A percentile compares a stretch with the other conserved stretches of the same genome.
phyloP scores from a whole-genome alignment of 2,888 invertebrate genomes.

The Lycia hirtaria region DNA sequence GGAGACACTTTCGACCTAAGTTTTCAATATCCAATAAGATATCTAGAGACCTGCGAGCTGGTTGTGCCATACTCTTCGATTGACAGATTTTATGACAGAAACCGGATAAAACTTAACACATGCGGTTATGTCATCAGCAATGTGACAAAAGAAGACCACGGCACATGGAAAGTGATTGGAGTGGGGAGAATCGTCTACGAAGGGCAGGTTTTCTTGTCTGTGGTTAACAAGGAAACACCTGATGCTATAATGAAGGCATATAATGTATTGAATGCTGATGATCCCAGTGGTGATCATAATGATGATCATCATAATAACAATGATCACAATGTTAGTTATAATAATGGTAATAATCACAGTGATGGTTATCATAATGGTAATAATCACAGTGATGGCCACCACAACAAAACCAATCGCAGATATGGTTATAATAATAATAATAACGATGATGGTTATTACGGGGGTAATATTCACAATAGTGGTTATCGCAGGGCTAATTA shows the following conservation, averaged over 20 bases:
- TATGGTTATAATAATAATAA: no score
- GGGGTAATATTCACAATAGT: no score
- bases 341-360: no score
- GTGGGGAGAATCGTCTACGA: slow-evolving; percentile 65
- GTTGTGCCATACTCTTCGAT: slow-evolving; percentile 54
- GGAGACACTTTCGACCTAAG: slow-evolving; percentile 60
- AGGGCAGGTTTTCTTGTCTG: slow-evolving; percentile 6
- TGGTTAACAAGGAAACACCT: no score
- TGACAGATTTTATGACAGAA: slow-evolving; percentile 63
- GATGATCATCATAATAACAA: no score
- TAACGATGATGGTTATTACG: no score
- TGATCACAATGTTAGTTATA: no score
- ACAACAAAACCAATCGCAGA: no score
- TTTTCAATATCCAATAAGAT: slow-evolving; percentile 58
- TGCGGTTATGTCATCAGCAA: slow-evolving; percentile 65
- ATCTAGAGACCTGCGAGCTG: slow-evolving; percentile 64
- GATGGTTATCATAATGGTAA: no score
- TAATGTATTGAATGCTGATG: not conserved
- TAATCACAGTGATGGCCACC: no score
- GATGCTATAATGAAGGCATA: not conserved
- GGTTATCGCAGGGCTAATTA: no score
- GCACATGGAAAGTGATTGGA: slow-evolving; percentile 65
- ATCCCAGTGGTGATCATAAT: no score
- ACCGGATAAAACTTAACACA: slow-evolving; percentile 41
- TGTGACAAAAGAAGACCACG: slow-evolving; percentile 59